Percentiles rank a stretch among this genome's conserved stretches.
phyloP scores from a whole-genome alignment of 2,797 vertebrate species.

The Hemitrygon akajei region DNA sequence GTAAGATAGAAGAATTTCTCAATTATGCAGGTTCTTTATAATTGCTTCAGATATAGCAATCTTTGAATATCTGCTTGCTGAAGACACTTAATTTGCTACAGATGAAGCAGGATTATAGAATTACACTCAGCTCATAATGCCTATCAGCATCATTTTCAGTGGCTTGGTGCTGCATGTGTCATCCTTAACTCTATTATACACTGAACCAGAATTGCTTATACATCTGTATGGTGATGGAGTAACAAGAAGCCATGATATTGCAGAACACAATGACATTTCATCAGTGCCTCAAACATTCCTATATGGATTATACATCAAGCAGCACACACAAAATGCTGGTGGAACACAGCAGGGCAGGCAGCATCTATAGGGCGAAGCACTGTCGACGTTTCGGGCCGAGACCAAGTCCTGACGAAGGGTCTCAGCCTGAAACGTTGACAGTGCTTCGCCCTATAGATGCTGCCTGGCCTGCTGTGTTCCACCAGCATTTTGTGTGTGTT shows the following conservation, averaged over 20 bases:
- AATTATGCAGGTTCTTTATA: neutral
- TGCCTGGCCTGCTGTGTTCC: too few relatives aligned
- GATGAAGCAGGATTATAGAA: too few relatives aligned
- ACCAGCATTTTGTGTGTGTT: too few relatives aligned
- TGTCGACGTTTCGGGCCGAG: too few relatives aligned
- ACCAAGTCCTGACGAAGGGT: too few relatives aligned
- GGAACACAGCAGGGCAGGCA: too few relatives aligned
- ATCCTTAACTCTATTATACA: neutral
- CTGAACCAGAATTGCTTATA: neutral
- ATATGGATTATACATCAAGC: neutral
- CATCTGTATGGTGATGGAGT: neutral
- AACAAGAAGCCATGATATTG: neutral
- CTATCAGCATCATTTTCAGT: neutral
- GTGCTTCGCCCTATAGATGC: too few relatives aligned
- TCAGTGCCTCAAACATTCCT: neutral
- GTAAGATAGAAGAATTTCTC: neutral
- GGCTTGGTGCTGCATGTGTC: neutral
- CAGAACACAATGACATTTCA: neutral
- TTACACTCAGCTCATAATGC: too few relatives aligned
- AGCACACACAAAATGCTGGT: too few relatives aligned
- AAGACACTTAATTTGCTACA: neutral
- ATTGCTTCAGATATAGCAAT: neutral
- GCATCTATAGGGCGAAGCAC: too few relatives aligned
- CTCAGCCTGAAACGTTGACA: too few relatives aligned
- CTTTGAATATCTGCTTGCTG: neutral